phyloP scores from a whole-genome alignment of 2,113 vertebrate species.

The Atrichornis clamosus region DNA sequence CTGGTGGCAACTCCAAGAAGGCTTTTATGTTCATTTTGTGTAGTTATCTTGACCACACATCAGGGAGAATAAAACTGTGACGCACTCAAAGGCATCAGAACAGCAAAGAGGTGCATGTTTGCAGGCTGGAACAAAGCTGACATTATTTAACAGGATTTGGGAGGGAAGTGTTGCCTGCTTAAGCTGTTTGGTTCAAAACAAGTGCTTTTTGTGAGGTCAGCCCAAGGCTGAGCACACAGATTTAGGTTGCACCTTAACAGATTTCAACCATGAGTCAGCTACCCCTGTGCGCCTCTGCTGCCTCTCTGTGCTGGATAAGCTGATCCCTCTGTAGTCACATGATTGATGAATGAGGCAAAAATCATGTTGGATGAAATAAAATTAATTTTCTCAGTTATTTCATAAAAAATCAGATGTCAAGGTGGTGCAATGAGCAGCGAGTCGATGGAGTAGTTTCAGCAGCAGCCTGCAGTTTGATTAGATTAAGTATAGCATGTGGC shows the following conservation, averaged over 20 bases:
- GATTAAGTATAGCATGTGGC: background rate
- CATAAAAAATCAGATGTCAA: background rate
- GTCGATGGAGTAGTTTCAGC: background rate
- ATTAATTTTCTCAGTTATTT: background rate
- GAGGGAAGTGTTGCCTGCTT: background rate
- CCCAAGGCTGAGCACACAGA: background rate
- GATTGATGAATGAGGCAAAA: background rate
- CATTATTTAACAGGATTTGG: background rate
- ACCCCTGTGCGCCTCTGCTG: background rate
- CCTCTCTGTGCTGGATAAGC: background rate
- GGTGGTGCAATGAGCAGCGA: background rate
- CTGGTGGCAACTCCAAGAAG: background rate
- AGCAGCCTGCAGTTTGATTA: background rate
- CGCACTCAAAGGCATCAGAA: background rate
- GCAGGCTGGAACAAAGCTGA: background rate
- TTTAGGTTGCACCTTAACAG: background rate
- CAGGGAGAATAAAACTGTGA: background rate
- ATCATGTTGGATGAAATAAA: background rate
- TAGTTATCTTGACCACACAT: background rate
- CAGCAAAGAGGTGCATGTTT: background rate
- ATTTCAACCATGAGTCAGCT: background rate
- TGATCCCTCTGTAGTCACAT: background rate
- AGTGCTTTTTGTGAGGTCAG: background rate
- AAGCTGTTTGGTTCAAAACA: background rate
- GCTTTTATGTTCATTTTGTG: background rate